These are phyloP conservation scores for Vipera ursinii DNA, from an alignment of 2,797 vertebrate genomes.

Conservation along the genomic window DNA sequence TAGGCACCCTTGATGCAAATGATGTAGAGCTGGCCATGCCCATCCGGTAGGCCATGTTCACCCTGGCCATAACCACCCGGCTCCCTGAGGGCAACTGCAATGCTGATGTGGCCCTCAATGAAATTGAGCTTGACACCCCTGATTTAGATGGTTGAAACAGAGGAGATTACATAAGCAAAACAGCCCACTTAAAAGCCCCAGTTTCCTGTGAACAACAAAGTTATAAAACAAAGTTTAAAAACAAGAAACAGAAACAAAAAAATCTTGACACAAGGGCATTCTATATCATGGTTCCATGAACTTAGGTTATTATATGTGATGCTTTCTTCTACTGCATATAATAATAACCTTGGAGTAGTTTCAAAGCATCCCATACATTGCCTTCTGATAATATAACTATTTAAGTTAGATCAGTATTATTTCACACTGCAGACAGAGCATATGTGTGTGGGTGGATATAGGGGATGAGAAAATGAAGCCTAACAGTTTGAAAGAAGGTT, in stretches of 20 bases:
- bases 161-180: neutral
- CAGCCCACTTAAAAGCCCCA: neutral
- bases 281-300: neutral
- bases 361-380: neutral
- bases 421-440: neutral
- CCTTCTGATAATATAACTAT: neutral
- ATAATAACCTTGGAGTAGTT: neutral
- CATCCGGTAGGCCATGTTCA: too few relatives aligned
- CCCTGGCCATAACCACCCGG: too few relatives aligned
- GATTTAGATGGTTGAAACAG: neutral
- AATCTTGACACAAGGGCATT: neutral
- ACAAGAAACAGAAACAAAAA: neutral
- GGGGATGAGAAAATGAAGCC: neutral
- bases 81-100: too few relatives aligned
- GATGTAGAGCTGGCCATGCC: too few relatives aligned
- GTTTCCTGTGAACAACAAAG: neutral
- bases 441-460: neutral
- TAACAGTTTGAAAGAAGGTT: neutral
- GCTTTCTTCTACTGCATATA: neutral
- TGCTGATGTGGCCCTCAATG: too few relatives aligned
- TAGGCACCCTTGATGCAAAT: too few relatives aligned
- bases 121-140: too few relatives aligned
- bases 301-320: neutral
- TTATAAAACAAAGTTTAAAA: neutral
- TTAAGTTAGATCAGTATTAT: neutral